phyloP scores from a whole-genome alignment of 2,888 invertebrate genomes.

The Harmothoe impar region DNA sequence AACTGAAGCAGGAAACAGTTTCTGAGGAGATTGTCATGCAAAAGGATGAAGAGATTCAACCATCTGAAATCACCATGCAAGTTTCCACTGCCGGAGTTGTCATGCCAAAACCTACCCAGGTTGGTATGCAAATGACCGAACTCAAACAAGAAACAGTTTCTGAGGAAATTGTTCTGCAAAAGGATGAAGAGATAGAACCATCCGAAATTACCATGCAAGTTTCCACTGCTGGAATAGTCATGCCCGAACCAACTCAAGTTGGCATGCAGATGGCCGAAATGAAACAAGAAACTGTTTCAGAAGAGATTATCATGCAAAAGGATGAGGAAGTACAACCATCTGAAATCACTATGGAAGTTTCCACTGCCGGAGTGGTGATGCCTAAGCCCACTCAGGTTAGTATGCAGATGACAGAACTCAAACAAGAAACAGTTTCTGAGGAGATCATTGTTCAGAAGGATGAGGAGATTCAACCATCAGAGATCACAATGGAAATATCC shows the following conservation, averaged over 20 bases:
- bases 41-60: slow-evolving; percentile 58
- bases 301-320: slow-evolving; percentile 48
- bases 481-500: slow-evolving; percentile 56
- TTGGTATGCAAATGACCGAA: not conserved
- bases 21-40: slow-evolving; percentile 51
- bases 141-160: slow-evolving; percentile 54
- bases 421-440: slow-evolving; percentile 46
- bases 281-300: slow-evolving; percentile 52
- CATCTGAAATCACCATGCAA: slow-evolving; percentile 62
- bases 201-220: slow-evolving; percentile 63
- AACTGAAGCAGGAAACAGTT: slow-evolving; percentile 61
- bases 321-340: slow-evolving; percentile 53
- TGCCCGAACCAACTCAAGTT: slow-evolving; percentile 49
- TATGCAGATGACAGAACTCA: slow-evolving; percentile 46
- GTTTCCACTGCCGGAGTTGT: slow-evolving; percentile 63
- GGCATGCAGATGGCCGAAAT: slow-evolving; percentile 36
- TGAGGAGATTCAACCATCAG: slow-evolving; percentile 54
- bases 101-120: slow-evolving; percentile 34
- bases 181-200: slow-evolving; percentile 43
- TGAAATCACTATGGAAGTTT: slow-evolving; percentile 57
- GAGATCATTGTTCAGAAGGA: slow-evolving; percentile 27
- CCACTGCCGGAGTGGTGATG: slow-evolving; percentile 48
- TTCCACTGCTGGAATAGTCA: slow-evolving; percentile 64
- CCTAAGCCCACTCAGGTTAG: slow-evolving; percentile 15
- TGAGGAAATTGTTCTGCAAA: slow-evolving; percentile 26